These are phyloP conservation scores for Chaunax sp. DNA, from an alignment of 2,797 vertebrate genomes.

Conservation along the genomic window DNA sequence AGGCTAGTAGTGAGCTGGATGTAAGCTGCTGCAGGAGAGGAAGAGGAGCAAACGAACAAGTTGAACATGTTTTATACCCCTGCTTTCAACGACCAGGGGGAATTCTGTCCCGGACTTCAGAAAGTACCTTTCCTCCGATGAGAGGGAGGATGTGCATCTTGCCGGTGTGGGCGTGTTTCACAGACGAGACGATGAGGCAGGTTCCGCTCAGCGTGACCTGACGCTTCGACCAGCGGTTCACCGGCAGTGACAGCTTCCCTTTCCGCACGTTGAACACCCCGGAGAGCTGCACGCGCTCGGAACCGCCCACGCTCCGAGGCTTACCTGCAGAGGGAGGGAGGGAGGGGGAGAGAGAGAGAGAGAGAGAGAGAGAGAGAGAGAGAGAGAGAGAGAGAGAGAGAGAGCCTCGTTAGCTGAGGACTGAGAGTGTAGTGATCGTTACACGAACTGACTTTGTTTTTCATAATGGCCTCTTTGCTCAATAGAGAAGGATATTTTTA, in stretches of 20 bases:
- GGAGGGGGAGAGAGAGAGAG: background rate
- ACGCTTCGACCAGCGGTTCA: conserved; percentile 95
- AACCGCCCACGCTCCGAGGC: conserved; percentile 89
- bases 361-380: background rate
- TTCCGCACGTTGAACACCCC: conserved; percentile 96
- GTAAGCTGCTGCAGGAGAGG: too few species aligned
- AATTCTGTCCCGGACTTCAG: too few species aligned
- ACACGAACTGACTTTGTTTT: conserved; percentile 6
- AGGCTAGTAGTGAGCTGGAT: too few species aligned
- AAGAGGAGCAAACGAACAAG: too few species aligned
- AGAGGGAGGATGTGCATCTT: conserved; percentile 99
- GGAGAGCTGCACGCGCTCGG: conserved; percentile 94
- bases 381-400: too few species aligned
- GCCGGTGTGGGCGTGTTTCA: conserved; percentile 93
- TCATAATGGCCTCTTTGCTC: conserved; percentile 11
- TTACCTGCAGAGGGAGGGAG: conserved; percentile 84
- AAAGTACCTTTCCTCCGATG: conserved; percentile 97
- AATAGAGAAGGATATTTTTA: conserved; percentile 47
- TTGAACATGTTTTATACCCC: too few species aligned
- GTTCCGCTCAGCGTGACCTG: conserved; percentile 97
- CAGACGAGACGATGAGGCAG: conserved; percentile 96
- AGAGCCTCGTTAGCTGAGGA: too few species aligned
- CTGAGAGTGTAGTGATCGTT: background rate
- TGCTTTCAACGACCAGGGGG: too few species aligned
- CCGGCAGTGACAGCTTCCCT: conserved; percentile 96